phyloP scores from a whole-genome alignment of 2,797 vertebrate species.

The Dermochelys coriacea region DNA sequence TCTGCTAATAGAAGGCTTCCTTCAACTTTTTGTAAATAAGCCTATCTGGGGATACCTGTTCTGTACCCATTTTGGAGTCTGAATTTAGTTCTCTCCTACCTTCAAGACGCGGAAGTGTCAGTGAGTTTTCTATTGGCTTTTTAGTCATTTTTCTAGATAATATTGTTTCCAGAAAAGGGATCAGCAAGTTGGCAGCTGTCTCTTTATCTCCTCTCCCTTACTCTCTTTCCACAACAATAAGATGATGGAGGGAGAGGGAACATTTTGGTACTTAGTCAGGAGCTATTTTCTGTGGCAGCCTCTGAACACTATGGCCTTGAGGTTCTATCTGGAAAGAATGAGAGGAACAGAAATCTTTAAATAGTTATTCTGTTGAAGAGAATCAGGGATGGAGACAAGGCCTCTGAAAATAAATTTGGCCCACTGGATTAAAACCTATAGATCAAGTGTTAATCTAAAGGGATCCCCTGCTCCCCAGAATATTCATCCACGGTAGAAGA shows the following conservation, averaged over 20 bases:
- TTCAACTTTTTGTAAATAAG: neutral
- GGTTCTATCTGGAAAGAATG: neutral
- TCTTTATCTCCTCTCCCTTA: neutral
- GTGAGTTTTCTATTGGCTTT: neutral
- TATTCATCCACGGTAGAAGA: neutral
- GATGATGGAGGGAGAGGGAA: neutral
- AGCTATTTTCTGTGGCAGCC: neutral
- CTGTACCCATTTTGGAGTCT: neutral
- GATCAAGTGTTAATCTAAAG: neutral
- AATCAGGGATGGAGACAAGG: neutral
- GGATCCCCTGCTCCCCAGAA: neutral
- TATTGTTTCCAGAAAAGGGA: neutral
- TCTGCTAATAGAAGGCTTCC: slow-evolving; percentile 24
- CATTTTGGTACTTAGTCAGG: neutral
- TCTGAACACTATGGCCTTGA: neutral
- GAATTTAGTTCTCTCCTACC: slow-evolving; percentile 14
- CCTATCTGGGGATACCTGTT: slow-evolving; percentile 19
- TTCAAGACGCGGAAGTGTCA: neutral
- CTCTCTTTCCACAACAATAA: neutral
- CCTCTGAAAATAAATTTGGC: neutral
- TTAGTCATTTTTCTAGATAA: neutral
- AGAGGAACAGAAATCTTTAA: neutral
- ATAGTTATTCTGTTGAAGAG: neutral
- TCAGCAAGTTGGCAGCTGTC: neutral
- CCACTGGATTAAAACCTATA: neutral